These are phyloP conservation scores for Trichosurus vulpecula DNA, from an alignment of 2,797 vertebrate species.

Conservation along the genomic window DNA sequence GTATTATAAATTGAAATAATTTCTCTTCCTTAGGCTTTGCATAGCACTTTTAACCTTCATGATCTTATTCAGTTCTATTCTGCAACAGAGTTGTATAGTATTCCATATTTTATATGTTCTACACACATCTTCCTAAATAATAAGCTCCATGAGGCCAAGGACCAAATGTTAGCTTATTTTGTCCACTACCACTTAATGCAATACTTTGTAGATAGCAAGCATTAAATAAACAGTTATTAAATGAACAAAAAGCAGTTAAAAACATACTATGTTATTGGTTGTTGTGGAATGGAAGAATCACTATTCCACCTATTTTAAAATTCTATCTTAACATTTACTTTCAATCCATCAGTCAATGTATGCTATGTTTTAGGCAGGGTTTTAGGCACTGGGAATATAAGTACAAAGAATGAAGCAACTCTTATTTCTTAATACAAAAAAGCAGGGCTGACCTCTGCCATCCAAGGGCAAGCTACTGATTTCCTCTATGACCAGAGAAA, in stretches of 20 bases:
- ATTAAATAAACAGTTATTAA: background rate
- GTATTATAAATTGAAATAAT: background rate
- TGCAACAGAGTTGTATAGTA: background rate
- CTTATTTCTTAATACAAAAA: background rate
- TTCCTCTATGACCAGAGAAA: background rate
- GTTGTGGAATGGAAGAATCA: background rate
- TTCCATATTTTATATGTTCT: background rate
- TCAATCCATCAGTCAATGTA: background rate
- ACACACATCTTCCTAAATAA: background rate
- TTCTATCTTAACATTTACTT: background rate
- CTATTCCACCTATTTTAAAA: background rate
- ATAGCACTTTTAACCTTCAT: background rate
- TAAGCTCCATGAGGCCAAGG: background rate
- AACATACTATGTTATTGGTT: background rate
- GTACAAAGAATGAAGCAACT: background rate
- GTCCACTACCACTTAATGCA: background rate
- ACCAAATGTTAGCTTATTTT: background rate
- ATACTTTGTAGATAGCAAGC: background rate
- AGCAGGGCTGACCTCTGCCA: background rate
- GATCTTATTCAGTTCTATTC: background rate
- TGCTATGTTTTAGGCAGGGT: background rate
- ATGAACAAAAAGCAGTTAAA: background rate
- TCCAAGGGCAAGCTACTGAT: background rate
- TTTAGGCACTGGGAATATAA: background rate
- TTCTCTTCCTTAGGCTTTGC: background rate